Conservation (phyloP, 2,888 invertebrate genomes). For the Synergus umbraculus region DNA sequence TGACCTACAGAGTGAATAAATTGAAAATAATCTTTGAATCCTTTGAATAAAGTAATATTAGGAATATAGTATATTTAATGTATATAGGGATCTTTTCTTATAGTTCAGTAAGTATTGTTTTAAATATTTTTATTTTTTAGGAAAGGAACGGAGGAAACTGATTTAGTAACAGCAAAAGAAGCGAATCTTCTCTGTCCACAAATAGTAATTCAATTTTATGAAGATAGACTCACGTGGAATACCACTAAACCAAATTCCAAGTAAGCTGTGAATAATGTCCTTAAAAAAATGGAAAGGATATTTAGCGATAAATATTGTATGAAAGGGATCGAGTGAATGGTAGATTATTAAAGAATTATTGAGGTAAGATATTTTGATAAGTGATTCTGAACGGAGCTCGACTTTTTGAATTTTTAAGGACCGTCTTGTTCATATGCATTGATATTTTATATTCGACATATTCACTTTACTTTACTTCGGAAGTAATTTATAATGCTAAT, state of each 20-base stretch:
- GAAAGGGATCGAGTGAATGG: neutral
- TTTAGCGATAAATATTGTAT: conserved; percentile 3
- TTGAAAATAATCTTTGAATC: no score
- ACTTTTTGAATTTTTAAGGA: neutral
- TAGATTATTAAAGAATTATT: neutral
- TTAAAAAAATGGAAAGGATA: neutral
- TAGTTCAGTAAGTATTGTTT: neutral
- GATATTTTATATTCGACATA: neutral
- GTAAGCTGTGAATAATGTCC: conserved; percentile 43
- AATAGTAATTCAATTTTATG: conserved; percentile 85
- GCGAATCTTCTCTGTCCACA: conserved; percentile 85
- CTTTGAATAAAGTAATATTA: no score
- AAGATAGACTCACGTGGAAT: conserved; percentile 92
- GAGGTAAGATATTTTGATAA: conserved; percentile 8
- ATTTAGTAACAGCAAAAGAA: conserved; percentile 83
- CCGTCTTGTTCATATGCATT: neutral
- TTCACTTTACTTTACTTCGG: neutral
- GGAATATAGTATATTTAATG: no score
- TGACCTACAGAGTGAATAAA: no score
- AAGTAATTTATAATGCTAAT: conserved; percentile 19
- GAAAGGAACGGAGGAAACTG: conserved; percentile 84
- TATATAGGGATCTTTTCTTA: neutral
- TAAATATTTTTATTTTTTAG: conserved; percentile 65
- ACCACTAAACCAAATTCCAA: conserved; percentile 78
- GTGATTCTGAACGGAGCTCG: neutral